Evolutionary conservation across 2,797 vertebrate species (phyloP), one percentile per base, ranked within the genome.

Genomic region (Heteromormyrus szaboi): DNA sequence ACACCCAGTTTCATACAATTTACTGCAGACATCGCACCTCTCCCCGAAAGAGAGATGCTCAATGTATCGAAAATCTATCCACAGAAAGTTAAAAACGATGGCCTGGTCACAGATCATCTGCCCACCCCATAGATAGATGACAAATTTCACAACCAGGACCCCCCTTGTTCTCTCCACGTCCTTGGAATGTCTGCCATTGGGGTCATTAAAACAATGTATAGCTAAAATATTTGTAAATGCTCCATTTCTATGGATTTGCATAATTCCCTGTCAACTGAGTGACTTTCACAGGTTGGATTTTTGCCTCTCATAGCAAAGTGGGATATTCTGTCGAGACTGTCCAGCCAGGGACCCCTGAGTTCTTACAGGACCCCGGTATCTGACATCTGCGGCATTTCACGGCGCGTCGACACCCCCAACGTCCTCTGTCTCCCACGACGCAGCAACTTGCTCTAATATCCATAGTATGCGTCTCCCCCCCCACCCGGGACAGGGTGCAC

Each of bases 401-500:
- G 53, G 0, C 5, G 2, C 54, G 17, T 56, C 8, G 17, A 25
- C 54, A 4, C 94, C 93, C 50, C 51, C 50, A 48, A 51, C 59
- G 86, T 44, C 50, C 33, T 2, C 29, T 4, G 19, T 37, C 37
- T 93, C 92, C 8, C 7, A 41, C 90, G 89, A 92, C 93, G 93
- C 93, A 93, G 93, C 94, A 92, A 88, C 93, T 93, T 92, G 93
- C 93, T 94, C 92, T 95, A 95, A 96, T 94, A 95, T 95, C 95
- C 93, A 91, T 93, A 93, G 94, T 95, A 95, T 95, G 93, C 94
- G 93, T 91, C 94, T 95, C 95, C 87, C 37, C 91, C 86, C 96
- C 94, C 94, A 94, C 94, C 50, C 50, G 14, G 94, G 93, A 95
- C 90, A 94, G 95, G 95, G 95, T 96, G 96, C 95, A 96, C 96